A percentile compares a stretch with the other conserved stretches of the same genome.
phyloP scores from a whole-genome alignment of 1,140 invertebrate genomes.

The Diabrotica virgifera region DNA sequence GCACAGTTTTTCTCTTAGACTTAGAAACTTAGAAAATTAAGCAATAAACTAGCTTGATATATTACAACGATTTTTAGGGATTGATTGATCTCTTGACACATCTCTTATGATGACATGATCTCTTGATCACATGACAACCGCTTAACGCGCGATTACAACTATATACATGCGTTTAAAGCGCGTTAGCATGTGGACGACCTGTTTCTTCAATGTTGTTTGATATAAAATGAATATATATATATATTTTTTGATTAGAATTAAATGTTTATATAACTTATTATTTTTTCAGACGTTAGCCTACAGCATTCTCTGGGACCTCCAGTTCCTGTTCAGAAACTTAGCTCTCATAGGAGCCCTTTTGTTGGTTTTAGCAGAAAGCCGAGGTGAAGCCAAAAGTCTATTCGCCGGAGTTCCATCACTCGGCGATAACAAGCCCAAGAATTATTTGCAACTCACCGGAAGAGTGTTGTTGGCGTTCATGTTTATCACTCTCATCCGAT shows the following conservation, averaged over 20 bases:
- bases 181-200: too few relatives aligned
- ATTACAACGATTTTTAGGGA: too few relatives aligned
- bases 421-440: slow-evolving; percentile 97
- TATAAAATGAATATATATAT: too few relatives aligned
- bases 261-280: slow-evolving; percentile 21
- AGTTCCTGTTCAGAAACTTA: slow-evolving; percentile 93
- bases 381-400: slow-evolving; percentile 86
- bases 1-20: too few relatives aligned
- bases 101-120: too few relatives aligned
- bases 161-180: too few relatives aligned
- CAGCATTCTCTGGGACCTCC: slow-evolving; percentile 97
- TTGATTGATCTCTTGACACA: too few relatives aligned
- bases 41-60: too few relatives aligned
- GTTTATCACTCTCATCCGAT: slow-evolving; percentile 95
- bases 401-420: slow-evolving; percentile 98
- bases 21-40: too few relatives aligned
- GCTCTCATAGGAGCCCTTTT: slow-evolving; percentile 94
- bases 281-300: slow-evolving; percentile 89
- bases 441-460: slow-evolving; percentile 93
- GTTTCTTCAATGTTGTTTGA: too few relatives aligned
- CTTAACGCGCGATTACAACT: too few relatives aligned
- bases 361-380: slow-evolving; percentile 90
- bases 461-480: slow-evolving; percentile 96
- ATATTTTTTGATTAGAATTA: not conserved
- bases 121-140: too few relatives aligned